These are phyloP conservation scores for Cyrtorhinus lividipennis DNA, from an alignment of 1,140 invertebrate species.

Conservation along the genomic window DNA sequence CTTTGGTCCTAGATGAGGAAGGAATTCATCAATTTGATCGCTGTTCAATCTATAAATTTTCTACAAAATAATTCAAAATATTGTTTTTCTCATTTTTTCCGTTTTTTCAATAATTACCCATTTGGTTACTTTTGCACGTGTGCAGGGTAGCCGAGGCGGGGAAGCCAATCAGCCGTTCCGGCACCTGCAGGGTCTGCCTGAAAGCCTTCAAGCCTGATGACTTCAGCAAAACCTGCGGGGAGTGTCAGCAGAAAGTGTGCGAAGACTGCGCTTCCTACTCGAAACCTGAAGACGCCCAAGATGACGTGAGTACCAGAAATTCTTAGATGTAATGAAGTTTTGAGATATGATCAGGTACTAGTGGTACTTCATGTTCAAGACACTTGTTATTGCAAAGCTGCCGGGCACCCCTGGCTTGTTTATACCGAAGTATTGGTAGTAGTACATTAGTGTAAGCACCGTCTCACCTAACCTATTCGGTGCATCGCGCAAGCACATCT, in stretches of 20 bases:
- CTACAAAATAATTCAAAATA: neutral
- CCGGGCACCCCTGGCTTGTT: neutral
- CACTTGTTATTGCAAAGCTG: neutral
- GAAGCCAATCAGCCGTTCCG: conserved; percentile 51
- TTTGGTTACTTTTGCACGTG: too few species aligned
- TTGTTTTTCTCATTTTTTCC: neutral
- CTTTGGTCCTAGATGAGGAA: too few species aligned
- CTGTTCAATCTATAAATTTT: neutral
- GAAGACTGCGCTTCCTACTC: conserved; percentile 85
- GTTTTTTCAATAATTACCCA: too few species aligned
- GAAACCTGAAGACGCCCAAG: conserved; percentile 61
- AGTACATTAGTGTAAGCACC: too few species aligned
- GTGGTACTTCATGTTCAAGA: conserved; percentile 23
- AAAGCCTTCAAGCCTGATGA: conserved; percentile 75
- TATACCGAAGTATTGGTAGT: too few species aligned
- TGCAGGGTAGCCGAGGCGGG: conserved; percentile 33
- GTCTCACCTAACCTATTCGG: too few species aligned
- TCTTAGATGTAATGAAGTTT: neutral
- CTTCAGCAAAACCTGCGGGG: conserved; percentile 65
- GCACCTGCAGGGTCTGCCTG: conserved; percentile 68
- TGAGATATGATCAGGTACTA: too few species aligned
- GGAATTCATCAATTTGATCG: too few species aligned
- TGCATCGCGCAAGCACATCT: too few species aligned
- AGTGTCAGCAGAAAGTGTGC: conserved; percentile 76
- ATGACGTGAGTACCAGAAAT: conserved; percentile 42